Percentiles rank a stretch among this genome's conserved stretches.
Conservation (phyloP, 2,888 invertebrate genomes). For the Lamellibrachia columna region DNA sequence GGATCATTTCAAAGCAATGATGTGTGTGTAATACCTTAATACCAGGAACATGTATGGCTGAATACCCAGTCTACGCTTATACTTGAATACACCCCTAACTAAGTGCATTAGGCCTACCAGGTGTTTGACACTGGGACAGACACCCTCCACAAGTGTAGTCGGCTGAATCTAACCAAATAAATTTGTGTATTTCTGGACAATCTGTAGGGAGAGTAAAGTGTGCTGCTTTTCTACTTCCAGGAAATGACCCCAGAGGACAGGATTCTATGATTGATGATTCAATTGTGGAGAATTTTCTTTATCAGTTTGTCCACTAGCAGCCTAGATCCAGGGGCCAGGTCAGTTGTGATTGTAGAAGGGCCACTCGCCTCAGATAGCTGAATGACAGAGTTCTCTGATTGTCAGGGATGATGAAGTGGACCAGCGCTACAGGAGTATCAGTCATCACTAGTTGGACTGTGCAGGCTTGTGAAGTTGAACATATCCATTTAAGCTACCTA, state of each 20-base stretch:
- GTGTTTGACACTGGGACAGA: neutral
- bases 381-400: neutral
- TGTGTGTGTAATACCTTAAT: neutral
- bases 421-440: neutral
- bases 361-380: neutral
- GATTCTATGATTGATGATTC: neutral
- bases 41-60: neutral
- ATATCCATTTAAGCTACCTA: neutral
- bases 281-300: neutral
- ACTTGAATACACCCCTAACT: too few species aligned
- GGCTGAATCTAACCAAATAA: neutral
- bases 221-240: neutral
- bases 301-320: neutral
- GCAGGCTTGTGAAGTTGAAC: neutral
- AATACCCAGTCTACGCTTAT: neutral
- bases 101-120: too few species aligned
- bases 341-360: neutral
- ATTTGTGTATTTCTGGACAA: neutral
- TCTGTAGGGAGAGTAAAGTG: neutral
- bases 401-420: neutral
- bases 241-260: neutral
- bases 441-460: neutral
- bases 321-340: neutral
- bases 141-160: neutral
- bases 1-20: neutral